Percentiles rank a stretch among this genome's conserved stretches.
Evolutionary conservation across 1,140 invertebrate genomes (phyloP).

Genomic region (Atta cephalotes): DNA sequence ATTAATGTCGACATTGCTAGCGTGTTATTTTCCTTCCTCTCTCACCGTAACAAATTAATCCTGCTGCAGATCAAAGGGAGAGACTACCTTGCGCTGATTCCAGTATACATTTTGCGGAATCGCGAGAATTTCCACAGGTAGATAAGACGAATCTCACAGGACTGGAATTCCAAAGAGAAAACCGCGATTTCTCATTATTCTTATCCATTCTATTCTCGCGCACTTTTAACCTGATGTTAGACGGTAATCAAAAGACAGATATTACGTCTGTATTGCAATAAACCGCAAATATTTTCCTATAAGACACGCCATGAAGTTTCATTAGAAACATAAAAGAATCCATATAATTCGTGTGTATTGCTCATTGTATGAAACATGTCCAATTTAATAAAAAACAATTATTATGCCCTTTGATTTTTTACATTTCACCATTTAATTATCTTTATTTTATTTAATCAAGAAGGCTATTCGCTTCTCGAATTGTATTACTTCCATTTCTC

Average conservation of each 20-base stretch:
- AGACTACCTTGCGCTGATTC: constrained; percentile 25
- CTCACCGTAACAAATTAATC: constrained; percentile 40
- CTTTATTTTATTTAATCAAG: neutral
- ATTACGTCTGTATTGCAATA: neutral
- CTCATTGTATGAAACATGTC: neutral
- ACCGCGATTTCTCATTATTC: neutral
- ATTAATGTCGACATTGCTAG: constrained; percentile 31
- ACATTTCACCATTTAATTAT: neutral
- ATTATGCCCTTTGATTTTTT: neutral
- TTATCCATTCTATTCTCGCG: constrained; percentile 10
- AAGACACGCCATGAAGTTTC: neutral
- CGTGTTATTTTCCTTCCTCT: constrained; percentile 38
- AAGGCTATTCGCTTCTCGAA: neutral
- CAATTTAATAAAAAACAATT: neutral
- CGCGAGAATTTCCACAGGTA: constrained; percentile 3
- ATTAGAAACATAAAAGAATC: too few species aligned
- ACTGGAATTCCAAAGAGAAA: neutral
- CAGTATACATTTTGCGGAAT: constrained; percentile 39
- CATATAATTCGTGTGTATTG: neutral
- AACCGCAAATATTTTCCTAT: neutral
- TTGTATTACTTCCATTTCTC: neutral
- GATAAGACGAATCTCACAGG: neutral
- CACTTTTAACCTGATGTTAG: neutral
- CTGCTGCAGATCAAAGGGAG: constrained; percentile 25
- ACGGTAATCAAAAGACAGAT: neutral